These are phyloP conservation scores for Pelodytes ibericus DNA, from an alignment of 2,797 vertebrate species.

Conservation along the genomic window DNA sequence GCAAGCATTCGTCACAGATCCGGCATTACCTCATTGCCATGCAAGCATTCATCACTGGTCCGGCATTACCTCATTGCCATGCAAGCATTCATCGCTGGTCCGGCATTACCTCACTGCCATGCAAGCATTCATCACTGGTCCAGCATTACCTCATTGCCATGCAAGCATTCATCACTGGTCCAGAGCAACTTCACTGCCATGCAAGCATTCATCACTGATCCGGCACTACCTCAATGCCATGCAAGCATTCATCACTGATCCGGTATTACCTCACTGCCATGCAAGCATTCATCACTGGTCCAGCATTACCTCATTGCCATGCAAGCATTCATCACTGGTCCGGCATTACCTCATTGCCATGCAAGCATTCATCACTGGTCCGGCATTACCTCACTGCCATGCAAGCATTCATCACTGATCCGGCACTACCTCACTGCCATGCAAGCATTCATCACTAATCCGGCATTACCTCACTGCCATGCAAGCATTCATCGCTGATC, in stretches of 20 bases:
- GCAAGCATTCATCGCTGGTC: neutral
- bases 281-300: neutral
- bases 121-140: neutral
- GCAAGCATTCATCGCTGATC: neutral
- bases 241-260: no score
- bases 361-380: neutral
- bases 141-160: neutral
- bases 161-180: no score
- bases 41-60: neutral
- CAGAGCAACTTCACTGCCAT: no score
- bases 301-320: neutral
- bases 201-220: no score
- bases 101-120: neutral
- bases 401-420: neutral
- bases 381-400: neutral
- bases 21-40: neutral
- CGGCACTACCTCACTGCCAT: neutral
- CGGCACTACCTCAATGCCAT: no score
- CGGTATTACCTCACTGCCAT: neutral
- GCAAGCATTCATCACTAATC: neutral
- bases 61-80: neutral
- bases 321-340: neutral
- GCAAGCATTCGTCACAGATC: neutral
- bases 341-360: neutral
- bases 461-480: neutral